These are phyloP conservation scores for Aricia artaxerxes DNA, from an alignment of 2,888 invertebrate species.

Conservation along the genomic window DNA sequence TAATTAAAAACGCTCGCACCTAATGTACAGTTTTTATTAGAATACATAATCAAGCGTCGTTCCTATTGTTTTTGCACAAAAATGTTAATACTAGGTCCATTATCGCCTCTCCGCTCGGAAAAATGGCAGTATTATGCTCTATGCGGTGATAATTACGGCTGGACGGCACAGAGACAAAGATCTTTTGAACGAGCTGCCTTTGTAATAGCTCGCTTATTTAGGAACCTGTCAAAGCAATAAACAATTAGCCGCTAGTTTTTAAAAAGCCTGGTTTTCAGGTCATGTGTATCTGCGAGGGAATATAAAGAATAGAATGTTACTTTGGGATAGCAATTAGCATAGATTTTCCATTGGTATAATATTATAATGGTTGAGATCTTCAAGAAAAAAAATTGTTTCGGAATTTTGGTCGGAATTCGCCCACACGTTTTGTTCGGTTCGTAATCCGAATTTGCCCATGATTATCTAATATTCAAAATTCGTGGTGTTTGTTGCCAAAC, in stretches of 20 bases:
- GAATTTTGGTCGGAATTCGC: too few relatives aligned
- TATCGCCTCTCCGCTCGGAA: conserved; percentile 59
- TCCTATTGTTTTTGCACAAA: conserved; percentile 33
- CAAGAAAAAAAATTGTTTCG: too few relatives aligned
- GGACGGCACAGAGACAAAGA: conserved; percentile 42
- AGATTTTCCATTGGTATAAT: too few relatives aligned
- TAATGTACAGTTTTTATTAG: conserved; percentile 11
- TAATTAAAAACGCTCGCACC: neutral
- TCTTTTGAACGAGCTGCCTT: conserved; percentile 30
- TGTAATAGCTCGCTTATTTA: conserved; percentile 30
- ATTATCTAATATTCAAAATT: too few relatives aligned
- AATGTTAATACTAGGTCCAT: conserved; percentile 57
- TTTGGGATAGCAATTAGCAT: neutral
- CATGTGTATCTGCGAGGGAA: neutral
- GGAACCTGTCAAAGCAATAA: conserved; percentile 27
- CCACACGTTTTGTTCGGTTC: too few relatives aligned
- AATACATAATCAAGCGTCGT: conserved; percentile 29
- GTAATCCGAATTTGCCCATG: too few relatives aligned
- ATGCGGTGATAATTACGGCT: conserved; percentile 56
- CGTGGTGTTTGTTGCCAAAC: too few relatives aligned
- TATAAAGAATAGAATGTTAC: neutral
- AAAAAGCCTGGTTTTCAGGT: conserved; percentile 13
- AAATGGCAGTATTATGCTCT: conserved; percentile 70
- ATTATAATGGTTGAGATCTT: too few relatives aligned
- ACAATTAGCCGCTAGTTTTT: conserved; percentile 24